Percentiles rank a stretch among this genome's conserved stretches.
phyloP scores from a whole-genome alignment of 1,140 invertebrate species.

The Apis mellifera region Amel_HAv3.1 CM009932.2:4617001-4617500 shows the following conservation, averaged over 20 bases:
- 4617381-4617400: background rate
- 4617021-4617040: background rate
- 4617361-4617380: background rate
- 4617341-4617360: too few species aligned
- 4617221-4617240: too few species aligned
- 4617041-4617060: background rate
- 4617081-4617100: background rate
- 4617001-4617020: background rate
- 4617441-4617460: background rate
- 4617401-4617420: background rate
- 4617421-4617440: background rate
- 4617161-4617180: too few species aligned
- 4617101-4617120: background rate
- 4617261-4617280: background rate
- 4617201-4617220: too few species aligned
- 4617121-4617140: too few species aligned
- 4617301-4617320: background rate
- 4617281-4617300: background rate
- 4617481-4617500: constrained; percentile 28
- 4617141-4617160: too few species aligned
- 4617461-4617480: constrained; percentile 16
- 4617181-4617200: too few species aligned
- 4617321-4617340: background rate
- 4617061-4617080: background rate
- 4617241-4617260: too few species aligned